Evolutionary conservation across 1,140 invertebrate genomes (phyloP), one percentile per base, ranked within the genome.

Genomic region (Drosophila auraria): DNA sequence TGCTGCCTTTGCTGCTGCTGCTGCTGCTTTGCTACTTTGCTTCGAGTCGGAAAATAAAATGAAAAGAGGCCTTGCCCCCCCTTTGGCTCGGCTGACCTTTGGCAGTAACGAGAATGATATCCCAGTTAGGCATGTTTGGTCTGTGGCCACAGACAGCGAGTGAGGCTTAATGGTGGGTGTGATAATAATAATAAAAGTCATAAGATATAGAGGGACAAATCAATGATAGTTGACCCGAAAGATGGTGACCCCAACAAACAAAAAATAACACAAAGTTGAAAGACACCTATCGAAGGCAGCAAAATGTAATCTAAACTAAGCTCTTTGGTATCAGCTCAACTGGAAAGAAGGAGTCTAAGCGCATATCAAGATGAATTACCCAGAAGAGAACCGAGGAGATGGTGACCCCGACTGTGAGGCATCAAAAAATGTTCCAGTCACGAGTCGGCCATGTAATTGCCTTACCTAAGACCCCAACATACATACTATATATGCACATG

Each of bases 11-110:
- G 36, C 50, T 58, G 74, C 70, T 50, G 47, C 56, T 70, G 40
- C 71, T 56, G 47, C 56, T 71, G 40, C 71, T 40, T 53, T 77
- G 63, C 53, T 54, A 59, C 70, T 83, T 59, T 59, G 82, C 82
- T 79, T 33, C 63, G 61, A 27, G 74, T 63, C 56, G 83, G 65
- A 70, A 66, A 89, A 83, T 47, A 12, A 56, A 71, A 69, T 69
- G 33, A 70, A 57, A 71, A 64, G 80, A 80, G 76, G 71, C 83
- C 83, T 82, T 80, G 76, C 68, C 79, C 78, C 83, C 79, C 33
- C 33, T 33, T 7, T 36, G 40, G 72, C 58, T 57, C 65, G 50
- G 62, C 64, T 87, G 83, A 87, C 84, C 83, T 89, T 81, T 81
- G 78, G 51, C 64, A 44, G 74, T 66, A 72, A 82, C 76, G 56